Evolutionary conservation across 1,140 invertebrate species (phyloP).

Genomic region (Drosophila carrolli): DNA sequence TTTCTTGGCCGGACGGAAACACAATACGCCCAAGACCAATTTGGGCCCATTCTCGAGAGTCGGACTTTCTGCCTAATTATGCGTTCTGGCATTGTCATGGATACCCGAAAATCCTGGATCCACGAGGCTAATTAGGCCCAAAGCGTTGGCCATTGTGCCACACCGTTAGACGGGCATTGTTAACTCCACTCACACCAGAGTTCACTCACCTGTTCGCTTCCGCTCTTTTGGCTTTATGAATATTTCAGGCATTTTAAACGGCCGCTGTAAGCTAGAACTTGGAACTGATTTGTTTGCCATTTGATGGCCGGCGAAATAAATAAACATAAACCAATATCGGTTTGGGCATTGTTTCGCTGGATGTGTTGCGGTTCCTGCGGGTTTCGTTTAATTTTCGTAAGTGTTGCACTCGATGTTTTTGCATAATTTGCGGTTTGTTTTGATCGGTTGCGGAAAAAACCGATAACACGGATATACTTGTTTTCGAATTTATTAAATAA

Average conservation of each 20-base stretch:
- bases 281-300: conserved; percentile 41
- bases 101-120: conserved; percentile 32
- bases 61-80: conserved; percentile 68
- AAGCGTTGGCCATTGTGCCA: conserved; percentile 63
- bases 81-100: conserved; percentile 59
- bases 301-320: conserved; percentile 39
- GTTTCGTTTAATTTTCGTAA: conserved; percentile 58
- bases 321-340: conserved; percentile 49
- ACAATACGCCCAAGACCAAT: conserved; percentile 44
- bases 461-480: not conserved
- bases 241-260: conserved; percentile 50
- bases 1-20: conserved; percentile 31
- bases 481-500: not conserved
- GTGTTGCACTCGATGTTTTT: conserved; percentile 52
- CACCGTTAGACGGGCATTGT: conserved; percentile 54
- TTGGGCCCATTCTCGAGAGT: conserved; percentile 43
- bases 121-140: conserved; percentile 75
- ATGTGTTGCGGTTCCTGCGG: conserved; percentile 29
- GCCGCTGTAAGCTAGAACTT: conserved; percentile 1
- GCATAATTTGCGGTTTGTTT: conserved; percentile 52
- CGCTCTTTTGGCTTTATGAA: conserved; percentile 58
- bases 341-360: conserved; percentile 22
- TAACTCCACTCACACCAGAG: conserved; percentile 14
- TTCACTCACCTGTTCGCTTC: conserved; percentile 36
- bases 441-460: conserved; percentile 4